Base-by-base conservation (phyloP, 2,113 vertebrate species). In the Benthochromis sp. region DNA sequence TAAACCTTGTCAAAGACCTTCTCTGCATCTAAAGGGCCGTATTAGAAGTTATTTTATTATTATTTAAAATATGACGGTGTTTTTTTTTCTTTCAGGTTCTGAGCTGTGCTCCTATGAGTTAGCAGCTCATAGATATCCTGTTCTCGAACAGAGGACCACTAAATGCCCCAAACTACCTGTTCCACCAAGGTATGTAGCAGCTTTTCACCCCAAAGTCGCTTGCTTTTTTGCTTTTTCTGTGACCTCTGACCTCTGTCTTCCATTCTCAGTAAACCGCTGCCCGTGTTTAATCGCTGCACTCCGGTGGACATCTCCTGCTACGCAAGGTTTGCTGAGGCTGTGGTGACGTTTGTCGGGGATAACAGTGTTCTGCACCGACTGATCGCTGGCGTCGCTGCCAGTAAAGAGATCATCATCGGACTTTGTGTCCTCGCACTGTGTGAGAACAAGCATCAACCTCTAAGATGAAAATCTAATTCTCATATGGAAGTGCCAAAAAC, bases 381-480 rank as follows among this genome's bases (percentile, higher is more conserved):
- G 95, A 98, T 99, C 94, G 98, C 98, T 90, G 98, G 98, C 91
- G 97, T 99, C 92, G 97, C 98, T 90, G 98, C 98, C 96, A 99
- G 98, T 96, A 99, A 98, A 96, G 98, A 99, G 96, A 98, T 99
- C 97, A 99, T 99, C 97, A 96, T 99, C 90, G 99, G 98, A 94
- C 98, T 99, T 96, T 99, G 99, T 93, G 96, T 99, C 84, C 97
- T 99, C 78, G 99, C 99, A 89, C 97, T 99, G 96, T 98, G 99
- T 99, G 97, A 98, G 92, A 16, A 21, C 47, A 78, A 52, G 45
- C 27, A n/a, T 34, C 45, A 34, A 52, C 10, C 2, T 52, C 27
- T 19, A 52, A 50, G 17, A 13, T 2, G 1, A 11, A 34, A 78
- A 34, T 50, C 17, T 0, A 11, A 47, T 76, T 29, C 9, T 17